A percentile compares a stretch with the other conserved stretches of the same genome.
phyloP scores from a whole-genome alignment of 1,140 invertebrate genomes.

The Episyrphus balteatus region DNA sequence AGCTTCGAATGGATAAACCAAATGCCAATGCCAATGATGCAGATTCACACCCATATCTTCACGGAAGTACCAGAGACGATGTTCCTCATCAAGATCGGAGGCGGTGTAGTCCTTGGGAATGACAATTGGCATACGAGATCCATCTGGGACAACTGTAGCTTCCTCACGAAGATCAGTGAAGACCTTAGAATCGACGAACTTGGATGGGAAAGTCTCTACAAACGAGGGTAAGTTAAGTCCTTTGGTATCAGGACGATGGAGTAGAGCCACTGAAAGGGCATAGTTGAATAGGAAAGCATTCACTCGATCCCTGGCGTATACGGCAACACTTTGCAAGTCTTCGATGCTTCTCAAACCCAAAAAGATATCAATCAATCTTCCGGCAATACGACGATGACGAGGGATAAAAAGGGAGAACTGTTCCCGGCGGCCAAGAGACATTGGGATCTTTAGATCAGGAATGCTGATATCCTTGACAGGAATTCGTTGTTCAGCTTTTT shows the following conservation, averaged over 20 bases:
- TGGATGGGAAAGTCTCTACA: constrained; percentile 64
- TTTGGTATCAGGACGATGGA: constrained; percentile 65
- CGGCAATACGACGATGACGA: constrained; percentile 55
- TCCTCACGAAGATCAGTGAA: constrained; percentile 56
- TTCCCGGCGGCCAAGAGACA: constrained; percentile 52
- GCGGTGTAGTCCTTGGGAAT: constrained; percentile 65
- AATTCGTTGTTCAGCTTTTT: constrained; percentile 43
- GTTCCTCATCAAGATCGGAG: constrained; percentile 58
- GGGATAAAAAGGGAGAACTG: constrained; percentile 68
- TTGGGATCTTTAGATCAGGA: constrained; percentile 53
- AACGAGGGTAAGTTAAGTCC: constrained; percentile 57
- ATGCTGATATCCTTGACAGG: constrained; percentile 51
- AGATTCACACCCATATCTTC: constrained; percentile 63
- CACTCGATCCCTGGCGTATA: constrained; percentile 59
- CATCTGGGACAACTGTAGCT: constrained; percentile 49
- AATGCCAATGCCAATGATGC: constrained; percentile 78
- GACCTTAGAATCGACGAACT: constrained; percentile 61
- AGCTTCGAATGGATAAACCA: constrained; percentile 62
- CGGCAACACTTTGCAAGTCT: constrained; percentile 56
- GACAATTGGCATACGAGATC: constrained; percentile 51
- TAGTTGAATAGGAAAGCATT: constrained; percentile 73
- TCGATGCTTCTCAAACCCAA: constrained; percentile 57
- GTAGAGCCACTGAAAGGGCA: constrained; percentile 57
- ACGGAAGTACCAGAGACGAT: constrained; percentile 57
- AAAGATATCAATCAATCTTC: constrained; percentile 59